Conservation (phyloP, 2,888 invertebrate genomes). For the Drosophila fungiperda region DNA sequence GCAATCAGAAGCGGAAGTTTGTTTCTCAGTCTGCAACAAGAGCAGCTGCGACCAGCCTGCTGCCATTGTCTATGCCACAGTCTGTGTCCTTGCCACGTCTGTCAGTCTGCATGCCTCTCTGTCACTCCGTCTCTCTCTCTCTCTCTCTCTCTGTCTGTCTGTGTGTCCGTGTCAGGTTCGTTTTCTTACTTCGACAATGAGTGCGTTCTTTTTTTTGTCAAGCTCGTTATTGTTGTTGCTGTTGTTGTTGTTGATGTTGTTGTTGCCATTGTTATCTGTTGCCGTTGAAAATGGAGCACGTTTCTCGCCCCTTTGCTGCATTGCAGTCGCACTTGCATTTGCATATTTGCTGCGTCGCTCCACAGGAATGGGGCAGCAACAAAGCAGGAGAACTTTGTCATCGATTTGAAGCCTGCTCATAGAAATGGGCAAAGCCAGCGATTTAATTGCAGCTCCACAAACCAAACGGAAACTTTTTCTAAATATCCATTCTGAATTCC, state of each 20-base stretch:
- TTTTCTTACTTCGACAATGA: slow-evolving; percentile 59
- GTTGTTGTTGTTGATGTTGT: slow-evolving; percentile 7
- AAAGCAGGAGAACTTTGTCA: slow-evolving; percentile 41
- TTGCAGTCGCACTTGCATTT: slow-evolving; percentile 79
- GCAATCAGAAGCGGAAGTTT: slow-evolving; percentile 80
- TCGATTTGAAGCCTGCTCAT: slow-evolving; percentile 44
- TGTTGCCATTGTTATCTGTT: slow-evolving; percentile 22
- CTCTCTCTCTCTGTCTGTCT: slow-evolving; percentile 23
- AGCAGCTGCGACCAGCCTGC: slow-evolving; percentile 22
- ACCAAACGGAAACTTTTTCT: background rate
- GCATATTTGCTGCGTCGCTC: slow-evolving; percentile 58
- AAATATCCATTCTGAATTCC: slow-evolving; percentile 12
- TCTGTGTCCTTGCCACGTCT: slow-evolving; percentile 21
- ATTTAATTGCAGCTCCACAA: slow-evolving; percentile 37
- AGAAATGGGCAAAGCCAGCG: slow-evolving; percentile 38
- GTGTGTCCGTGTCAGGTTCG: slow-evolving; percentile 44
- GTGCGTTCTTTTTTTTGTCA: slow-evolving; percentile 54
- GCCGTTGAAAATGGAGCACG: slow-evolving; percentile 55
- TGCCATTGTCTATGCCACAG: slow-evolving; percentile 44
- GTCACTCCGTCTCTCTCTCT: slow-evolving; percentile 16
- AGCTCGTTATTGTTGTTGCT: slow-evolving; percentile 20
- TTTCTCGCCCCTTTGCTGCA: slow-evolving; percentile 64
- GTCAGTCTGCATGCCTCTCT: slow-evolving; percentile 6
- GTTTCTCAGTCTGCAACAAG: slow-evolving; percentile 48
- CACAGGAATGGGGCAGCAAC: background rate